These are phyloP conservation scores for Hemitrygon akajei DNA, from an alignment of 2,797 vertebrate genomes.

Conservation along the genomic window DNA sequence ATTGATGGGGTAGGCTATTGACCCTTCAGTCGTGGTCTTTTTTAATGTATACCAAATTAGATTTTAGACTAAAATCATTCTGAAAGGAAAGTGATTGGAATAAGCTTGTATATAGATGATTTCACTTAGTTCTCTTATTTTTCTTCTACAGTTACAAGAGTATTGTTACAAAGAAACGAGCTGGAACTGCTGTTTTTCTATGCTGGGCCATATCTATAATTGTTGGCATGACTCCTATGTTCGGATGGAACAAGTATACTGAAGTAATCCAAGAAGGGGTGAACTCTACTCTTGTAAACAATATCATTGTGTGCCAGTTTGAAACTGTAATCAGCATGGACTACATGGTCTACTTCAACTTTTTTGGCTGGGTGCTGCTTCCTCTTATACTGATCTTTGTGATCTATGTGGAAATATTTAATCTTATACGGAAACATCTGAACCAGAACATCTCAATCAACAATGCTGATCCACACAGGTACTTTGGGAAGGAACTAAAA, in stretches of 20 bases:
- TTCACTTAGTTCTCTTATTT: slow-evolving; percentile 17
- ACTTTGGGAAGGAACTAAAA: slow-evolving; percentile 91
- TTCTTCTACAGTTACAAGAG: slow-evolving; percentile 73
- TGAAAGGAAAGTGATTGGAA: background rate
- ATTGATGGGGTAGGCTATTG: background rate
- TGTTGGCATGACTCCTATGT: slow-evolving; percentile 88
- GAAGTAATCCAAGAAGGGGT: slow-evolving; percentile 58
- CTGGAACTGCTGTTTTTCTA: slow-evolving; percentile 72
- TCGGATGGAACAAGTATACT: slow-evolving; percentile 89
- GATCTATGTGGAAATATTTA: slow-evolving; percentile 93
- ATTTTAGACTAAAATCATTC: background rate
- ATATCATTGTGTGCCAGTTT: slow-evolving; percentile 75
- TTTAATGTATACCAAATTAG: background rate
- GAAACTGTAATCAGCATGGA: slow-evolving; percentile 96
- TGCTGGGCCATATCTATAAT: slow-evolving; percentile 85
- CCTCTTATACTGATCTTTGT: slow-evolving; percentile 84
- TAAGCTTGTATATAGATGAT: background rate
- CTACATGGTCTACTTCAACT: slow-evolving; percentile 99
- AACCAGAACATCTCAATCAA: slow-evolving; percentile 73
- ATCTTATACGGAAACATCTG: slow-evolving; percentile 91
- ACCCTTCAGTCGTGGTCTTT: background rate
- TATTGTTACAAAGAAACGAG: slow-evolving; percentile 77
- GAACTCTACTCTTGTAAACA: slow-evolving; percentile 55
- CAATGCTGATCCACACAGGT: slow-evolving; percentile 78
- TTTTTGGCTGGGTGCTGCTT: slow-evolving; percentile 90